Evolutionary conservation across 2,113 vertebrate species (phyloP), one percentile per base, ranked within the genome.

Genomic region (Prochilodus magdalenae): DNA sequence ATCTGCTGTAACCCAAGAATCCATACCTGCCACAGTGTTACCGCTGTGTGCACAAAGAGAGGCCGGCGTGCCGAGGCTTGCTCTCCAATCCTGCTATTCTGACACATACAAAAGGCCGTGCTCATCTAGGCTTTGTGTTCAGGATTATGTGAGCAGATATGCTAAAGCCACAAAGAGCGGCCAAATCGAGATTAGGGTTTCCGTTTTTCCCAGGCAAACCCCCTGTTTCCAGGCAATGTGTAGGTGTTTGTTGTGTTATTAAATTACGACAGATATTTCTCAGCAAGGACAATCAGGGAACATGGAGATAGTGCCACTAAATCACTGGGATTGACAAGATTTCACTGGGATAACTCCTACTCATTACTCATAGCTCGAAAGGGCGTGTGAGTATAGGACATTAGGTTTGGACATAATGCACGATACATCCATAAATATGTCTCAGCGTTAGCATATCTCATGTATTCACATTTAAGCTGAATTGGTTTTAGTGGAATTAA

Each of bases 41-140:
- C 82, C 65, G 78, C 86, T 84, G 76, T 44, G 65, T 51, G 77
- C 78, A 80, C 72, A 75, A 62, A 67, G 78, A 73, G 51, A 70
- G 62, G 59, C 51, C 40, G 65, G 88, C 92, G 83, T 88, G 92
- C 87, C 27, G 53, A 59, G 90, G 84, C 93, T 89, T 92, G 93
- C 86, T 85, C 75, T 86, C 62, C 84, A 86, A 88, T 78, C 83
- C 87, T 81, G 73, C 90, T 83, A 83, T 89, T 91, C 89, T 91
- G 87, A 89, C 89, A 88, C 86, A 91, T 87, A 91, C 90, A 90
- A 93, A 90, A 88, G 72, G 87, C 86, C 76, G 87, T 89, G 89
- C 91, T 92, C 90, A 93, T 92, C 91, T 89, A 86, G 90, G 90
- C 85, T 92, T 94, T 93, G 90, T 93, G 91, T 92, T 84, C 65